Percentiles rank a stretch among this genome's conserved stretches.
Conservation (phyloP, 2,888 invertebrate genomes). For the Drosophila siamana region DNA sequence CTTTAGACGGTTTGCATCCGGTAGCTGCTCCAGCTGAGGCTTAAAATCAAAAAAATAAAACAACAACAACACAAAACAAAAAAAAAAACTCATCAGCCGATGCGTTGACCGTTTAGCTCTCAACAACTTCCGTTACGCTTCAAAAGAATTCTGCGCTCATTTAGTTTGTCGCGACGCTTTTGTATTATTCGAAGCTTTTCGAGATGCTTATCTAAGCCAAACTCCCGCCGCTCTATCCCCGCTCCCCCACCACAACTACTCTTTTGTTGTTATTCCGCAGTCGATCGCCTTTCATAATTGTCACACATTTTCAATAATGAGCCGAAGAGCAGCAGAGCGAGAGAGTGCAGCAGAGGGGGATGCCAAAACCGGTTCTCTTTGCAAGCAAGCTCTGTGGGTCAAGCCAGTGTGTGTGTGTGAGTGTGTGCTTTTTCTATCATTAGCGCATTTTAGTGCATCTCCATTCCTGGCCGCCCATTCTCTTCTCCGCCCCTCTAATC, state of each 20-base stretch:
- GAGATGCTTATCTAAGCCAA: slow-evolving; percentile 60
- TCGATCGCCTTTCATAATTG: slow-evolving; percentile 76
- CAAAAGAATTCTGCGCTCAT: slow-evolving; percentile 68
- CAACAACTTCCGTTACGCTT: slow-evolving; percentile 77
- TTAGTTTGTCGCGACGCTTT: slow-evolving; percentile 59
- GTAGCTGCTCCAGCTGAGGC: slow-evolving; percentile 46
- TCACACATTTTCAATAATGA: slow-evolving; percentile 69
- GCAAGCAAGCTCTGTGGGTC: slow-evolving; percentile 47
- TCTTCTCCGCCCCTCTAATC: slow-evolving; percentile 8
- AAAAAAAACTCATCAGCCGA: slow-evolving; percentile 1
- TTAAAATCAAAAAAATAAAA: neutral
- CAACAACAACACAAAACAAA: too few relatives aligned
- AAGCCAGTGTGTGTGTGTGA: slow-evolving; percentile 36
- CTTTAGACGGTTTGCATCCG: slow-evolving; percentile 58
- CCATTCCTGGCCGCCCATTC: neutral
- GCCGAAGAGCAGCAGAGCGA: neutral
- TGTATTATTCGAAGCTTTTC: slow-evolving; percentile 56
- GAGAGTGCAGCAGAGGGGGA: neutral
- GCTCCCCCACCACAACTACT: neutral
- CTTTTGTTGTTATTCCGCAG: slow-evolving; percentile 57
- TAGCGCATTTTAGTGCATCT: slow-evolving; percentile 63
- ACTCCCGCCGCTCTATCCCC: slow-evolving; percentile 7
- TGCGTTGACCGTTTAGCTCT: slow-evolving; percentile 73
- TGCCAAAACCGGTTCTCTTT: slow-evolving; percentile 54
- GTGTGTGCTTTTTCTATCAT: slow-evolving; percentile 40